Conservation (phyloP, 2,113 vertebrate species). For the Pelmatolapia mariae region DNA sequence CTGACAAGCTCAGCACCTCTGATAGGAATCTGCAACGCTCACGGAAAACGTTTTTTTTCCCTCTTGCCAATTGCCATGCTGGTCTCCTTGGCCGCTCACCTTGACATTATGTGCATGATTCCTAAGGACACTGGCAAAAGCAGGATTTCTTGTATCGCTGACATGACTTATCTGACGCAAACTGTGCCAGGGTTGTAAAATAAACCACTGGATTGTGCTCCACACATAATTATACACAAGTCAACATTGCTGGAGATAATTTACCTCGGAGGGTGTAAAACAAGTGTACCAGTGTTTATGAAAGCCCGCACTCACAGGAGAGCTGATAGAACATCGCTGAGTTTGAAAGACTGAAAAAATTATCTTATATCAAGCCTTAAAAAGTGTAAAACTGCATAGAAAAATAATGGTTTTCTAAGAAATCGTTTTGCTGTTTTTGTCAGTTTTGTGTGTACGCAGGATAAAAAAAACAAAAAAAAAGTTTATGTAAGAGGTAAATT, state of each 20-base stretch:
- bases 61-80: neutral
- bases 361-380: neutral
- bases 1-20: conserved; percentile 35
- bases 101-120: neutral
- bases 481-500: neutral
- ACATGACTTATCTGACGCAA: neutral
- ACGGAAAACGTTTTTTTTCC: conserved; percentile 7
- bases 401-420: neutral
- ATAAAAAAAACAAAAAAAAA: neutral
- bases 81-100: conserved; percentile 23
- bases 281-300: conserved; percentile 13
- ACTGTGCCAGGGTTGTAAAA: neutral
- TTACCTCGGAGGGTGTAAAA: conserved; percentile 10
- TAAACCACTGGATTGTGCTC: neutral
- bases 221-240: neutral
- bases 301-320: neutral
- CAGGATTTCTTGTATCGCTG: neutral
- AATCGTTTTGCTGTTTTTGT: neutral
- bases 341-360: neutral
- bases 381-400: neutral
- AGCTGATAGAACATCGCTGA: neutral
- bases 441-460: neutral
- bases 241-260: neutral
- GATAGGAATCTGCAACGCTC: conserved; percentile 61
- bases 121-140: conserved; percentile 27